phyloP scores from a whole-genome alignment of 2,888 invertebrate species.

The Campoplex nolae region DNA sequence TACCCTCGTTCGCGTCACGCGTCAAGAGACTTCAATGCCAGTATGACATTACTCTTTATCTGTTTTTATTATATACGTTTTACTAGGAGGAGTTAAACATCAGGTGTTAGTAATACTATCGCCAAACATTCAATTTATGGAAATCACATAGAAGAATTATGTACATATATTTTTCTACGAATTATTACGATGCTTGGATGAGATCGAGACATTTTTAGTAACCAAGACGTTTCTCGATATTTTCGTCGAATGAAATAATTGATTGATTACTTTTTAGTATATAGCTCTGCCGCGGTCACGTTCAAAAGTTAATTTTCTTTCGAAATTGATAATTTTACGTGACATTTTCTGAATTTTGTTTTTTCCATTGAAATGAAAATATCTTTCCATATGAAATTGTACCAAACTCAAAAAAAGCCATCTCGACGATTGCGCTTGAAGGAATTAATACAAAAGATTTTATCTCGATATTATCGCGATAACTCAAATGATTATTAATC shows the following conservation, averaged over 20 bases:
- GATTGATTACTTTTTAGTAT: too few species aligned
- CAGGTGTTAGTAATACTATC: conserved; percentile 43
- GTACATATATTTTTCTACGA: conserved; percentile 22
- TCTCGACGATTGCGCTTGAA: too few species aligned
- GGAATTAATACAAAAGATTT: too few species aligned
- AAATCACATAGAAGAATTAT: conserved; percentile 32
- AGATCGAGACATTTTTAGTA: conserved; percentile 9
- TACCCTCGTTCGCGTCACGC: conserved; percentile 59
- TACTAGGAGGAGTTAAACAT: conserved; percentile 31
- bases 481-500: neutral
- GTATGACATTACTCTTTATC: conserved; percentile 44
- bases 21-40: conserved; percentile 63
- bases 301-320: too few species aligned
- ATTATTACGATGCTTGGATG: conserved; percentile 10
- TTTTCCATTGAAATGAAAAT: too few species aligned
- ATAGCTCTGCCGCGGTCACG: too few species aligned
- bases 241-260: neutral
- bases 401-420: too few species aligned
- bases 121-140: conserved; percentile 41
- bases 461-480: too few species aligned
- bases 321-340: too few species aligned
- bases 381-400: too few species aligned
- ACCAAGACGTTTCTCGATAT: neutral
- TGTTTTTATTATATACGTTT: conserved; percentile 3
- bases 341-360: too few species aligned